These are phyloP conservation scores for Conomelus anceps DNA, from an alignment of 2,888 invertebrate genomes.

Conservation along the genomic window DNA sequence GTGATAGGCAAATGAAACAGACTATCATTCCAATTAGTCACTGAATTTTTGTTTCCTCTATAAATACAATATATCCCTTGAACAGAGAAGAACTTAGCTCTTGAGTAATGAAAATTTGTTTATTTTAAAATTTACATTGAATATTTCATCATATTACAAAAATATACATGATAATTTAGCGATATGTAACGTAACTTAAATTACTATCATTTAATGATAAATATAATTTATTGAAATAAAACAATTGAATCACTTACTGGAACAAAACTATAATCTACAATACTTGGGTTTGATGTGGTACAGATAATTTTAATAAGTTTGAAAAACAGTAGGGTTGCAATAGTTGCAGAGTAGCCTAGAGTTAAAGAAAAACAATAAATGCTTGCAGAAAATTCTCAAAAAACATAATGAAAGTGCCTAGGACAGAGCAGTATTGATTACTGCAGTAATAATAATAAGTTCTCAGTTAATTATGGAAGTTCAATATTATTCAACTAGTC, in stretches of 20 bases:
- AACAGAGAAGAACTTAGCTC: neutral
- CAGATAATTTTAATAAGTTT: neutral
- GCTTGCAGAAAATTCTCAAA: neutral
- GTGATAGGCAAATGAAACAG: neutral
- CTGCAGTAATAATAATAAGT: neutral
- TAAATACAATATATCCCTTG: neutral
- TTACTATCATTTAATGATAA: neutral
- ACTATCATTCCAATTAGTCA: neutral
- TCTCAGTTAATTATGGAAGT: neutral
- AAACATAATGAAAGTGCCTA: neutral
- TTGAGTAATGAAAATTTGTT: neutral
- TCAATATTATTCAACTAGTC: neutral
- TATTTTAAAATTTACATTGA: neutral
- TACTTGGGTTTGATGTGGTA: neutral
- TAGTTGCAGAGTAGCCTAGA: neutral
- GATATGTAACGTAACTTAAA: neutral
- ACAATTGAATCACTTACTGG: neutral
- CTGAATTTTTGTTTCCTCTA: neutral
- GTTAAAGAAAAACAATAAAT: neutral
- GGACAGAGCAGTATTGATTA: neutral
- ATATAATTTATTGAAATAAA: neutral
- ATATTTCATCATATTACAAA: neutral
- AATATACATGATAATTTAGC: neutral
- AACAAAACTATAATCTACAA: neutral
- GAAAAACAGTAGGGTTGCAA: too few species aligned